Percentiles rank a stretch among this genome's conserved stretches.
These are phyloP conservation scores for Hydrochoerus hydrochaeris DNA, from an alignment of 2,113 vertebrate genomes.

Conservation along the genomic window DNA sequence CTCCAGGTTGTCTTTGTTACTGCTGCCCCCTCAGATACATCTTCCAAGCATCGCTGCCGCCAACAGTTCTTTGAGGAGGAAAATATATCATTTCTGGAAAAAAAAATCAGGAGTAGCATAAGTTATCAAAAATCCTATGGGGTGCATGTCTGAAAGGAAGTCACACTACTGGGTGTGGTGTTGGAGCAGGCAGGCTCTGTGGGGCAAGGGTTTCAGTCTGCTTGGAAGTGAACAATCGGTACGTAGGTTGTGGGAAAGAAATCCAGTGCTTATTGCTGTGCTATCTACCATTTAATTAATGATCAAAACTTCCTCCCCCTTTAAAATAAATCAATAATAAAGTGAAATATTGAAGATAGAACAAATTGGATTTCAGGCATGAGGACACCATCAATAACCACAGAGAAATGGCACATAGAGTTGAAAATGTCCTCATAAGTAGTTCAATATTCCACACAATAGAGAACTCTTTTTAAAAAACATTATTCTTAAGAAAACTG, in stretches of 20 bases:
- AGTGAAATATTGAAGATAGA: slow-evolving; percentile 65
- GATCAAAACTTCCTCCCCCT: not conserved
- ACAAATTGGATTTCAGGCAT: slow-evolving; percentile 41
- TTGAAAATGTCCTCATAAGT: slow-evolving; percentile 38
- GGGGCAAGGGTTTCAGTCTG: not conserved
- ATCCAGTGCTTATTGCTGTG: not conserved
- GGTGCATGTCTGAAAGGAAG: not conserved
- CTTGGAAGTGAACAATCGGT: not conserved
- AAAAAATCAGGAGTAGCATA: not conserved
- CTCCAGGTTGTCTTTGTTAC: not conserved
- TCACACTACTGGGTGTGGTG: not conserved
- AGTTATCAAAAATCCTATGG: not conserved
- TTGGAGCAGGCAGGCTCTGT: not conserved
- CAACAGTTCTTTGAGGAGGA: not conserved
- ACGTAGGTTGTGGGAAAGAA: not conserved
- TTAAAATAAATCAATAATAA: slow-evolving; percentile 55
- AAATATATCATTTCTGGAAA: slow-evolving; percentile 45
- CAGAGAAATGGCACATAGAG: slow-evolving; percentile 3
- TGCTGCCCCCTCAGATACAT: not conserved
- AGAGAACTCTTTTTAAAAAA: not conserved
- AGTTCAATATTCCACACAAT: not conserved
- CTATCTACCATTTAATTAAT: slow-evolving; percentile 65
- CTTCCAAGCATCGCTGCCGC: not conserved
- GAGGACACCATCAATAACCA: slow-evolving; percentile 51
- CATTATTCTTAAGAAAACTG: not conserved